Conservation (phyloP, 2,797 vertebrate species). For the Tarsius wallacei region DNA sequence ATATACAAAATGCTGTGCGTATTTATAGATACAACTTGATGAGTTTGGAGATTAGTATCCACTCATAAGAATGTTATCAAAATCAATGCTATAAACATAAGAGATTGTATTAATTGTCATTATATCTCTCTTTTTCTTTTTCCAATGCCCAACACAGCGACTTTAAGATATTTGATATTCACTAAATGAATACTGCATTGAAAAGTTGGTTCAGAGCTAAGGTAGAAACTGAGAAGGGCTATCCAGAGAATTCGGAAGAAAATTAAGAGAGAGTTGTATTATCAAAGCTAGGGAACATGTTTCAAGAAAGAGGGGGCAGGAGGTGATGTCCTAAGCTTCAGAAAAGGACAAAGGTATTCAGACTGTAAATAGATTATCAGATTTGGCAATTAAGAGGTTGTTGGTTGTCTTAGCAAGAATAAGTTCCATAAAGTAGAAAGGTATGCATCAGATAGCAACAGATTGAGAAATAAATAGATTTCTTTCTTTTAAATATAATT, state of each 20-base stretch:
- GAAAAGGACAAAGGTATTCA: neutral
- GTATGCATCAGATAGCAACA: conserved; percentile 57
- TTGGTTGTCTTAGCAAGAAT: conserved; percentile 28
- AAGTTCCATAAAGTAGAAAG: conserved; percentile 21
- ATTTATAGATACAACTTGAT: neutral
- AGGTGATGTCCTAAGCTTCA: neutral
- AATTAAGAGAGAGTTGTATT: neutral
- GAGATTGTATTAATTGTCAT: neutral
- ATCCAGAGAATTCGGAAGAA: neutral
- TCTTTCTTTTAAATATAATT: conserved; percentile 54
- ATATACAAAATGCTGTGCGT: neutral
- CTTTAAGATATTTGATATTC: conserved; percentile 17
- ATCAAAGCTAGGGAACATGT: neutral
- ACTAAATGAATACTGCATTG: neutral
- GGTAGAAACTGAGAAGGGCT: neutral
- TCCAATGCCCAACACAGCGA: neutral
- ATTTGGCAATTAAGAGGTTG: neutral
- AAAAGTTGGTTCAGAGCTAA: conserved; percentile 46
- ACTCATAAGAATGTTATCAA: neutral
- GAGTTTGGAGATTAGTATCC: neutral
- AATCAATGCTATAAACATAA: neutral
- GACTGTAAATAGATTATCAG: neutral
- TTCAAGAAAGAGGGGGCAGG: neutral
- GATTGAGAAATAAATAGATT: conserved; percentile 74
- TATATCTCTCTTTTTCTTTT: neutral